Base-by-base conservation (phyloP, 2,797 vertebrate species). In the Tarsius wallacei region DNA sequence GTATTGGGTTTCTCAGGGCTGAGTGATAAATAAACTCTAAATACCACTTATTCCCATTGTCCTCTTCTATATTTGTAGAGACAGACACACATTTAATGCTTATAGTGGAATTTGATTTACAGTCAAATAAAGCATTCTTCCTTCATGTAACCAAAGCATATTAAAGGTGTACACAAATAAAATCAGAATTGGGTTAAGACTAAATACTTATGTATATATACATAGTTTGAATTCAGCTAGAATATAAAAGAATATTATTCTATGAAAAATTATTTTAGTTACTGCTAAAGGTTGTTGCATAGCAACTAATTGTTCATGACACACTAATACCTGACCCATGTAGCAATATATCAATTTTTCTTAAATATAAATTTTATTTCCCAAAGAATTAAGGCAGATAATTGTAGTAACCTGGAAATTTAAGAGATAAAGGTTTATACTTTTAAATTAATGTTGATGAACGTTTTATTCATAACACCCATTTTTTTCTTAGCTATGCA, bases 261-360 rank as follows among this genome's bases (percentile, higher is more conserved):
- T 53, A 22, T 89, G 24, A 63, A 80, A 91, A 63, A 47, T 22
- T 6, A 36, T n/a, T 85, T 94, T 93, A 36, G 15, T 87, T 76
- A 76, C 74, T 71, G 13, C 80, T 78, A 91, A 94, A 97, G 36
- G 4, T 84, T 84, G 96, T 95, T 97, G 93, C 93, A 76, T 97
- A 95, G 94, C 90, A 96, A 96, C 89, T 94, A 93, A 97, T 96
- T 96, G 76, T 87, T 95, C n/a, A 31, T 47, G 6, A 51, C 94
- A 11, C 3, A 64, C 17, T 93, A 95, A 84, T 93, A 86, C 24
- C 49, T 93, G 80, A 95, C 71, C 77, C 36, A 19, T 49, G 53
- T 26, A 73, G 76, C 17, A 90, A 63, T 71, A 57, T 24, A 84
- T 71, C 33, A 88, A 26, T 94, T 90, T 85, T 80, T 80, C 84